Evolutionary conservation across 2,888 invertebrate species (phyloP), one percentile per base, ranked within the genome.

Genomic region (Hypselothyrea guttata): DNA sequence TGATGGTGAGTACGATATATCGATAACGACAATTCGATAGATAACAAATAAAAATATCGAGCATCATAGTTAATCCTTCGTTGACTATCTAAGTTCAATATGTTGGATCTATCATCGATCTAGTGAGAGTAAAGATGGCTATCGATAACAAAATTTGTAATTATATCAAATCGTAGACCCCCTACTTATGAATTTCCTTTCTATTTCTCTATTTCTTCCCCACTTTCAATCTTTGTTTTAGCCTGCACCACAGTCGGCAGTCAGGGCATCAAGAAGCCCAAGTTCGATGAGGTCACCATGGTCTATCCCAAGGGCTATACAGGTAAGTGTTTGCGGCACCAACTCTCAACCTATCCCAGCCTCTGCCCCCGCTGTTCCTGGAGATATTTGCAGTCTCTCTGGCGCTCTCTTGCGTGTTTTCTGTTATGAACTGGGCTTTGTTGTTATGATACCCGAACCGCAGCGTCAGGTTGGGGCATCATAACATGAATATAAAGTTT

Each of bases 261-360:
- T 37, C 94, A 95, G 73, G 93, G 94, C 31, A 93, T 95, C 49
- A 96, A 96, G 91, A 96, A 96, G 90, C 93, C 94, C 42, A 93
- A 93, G 74, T 93, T 94, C 86, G 92, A 92, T 75, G 93, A 93
- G 81, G 92, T 92, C 82, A 91, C 92, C 63, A 91, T 91, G 90
- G 91, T 92, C 79, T 96, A 95, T 90, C 93, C 95, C 78, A 96
- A 96, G 91, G 95, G 95, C 87, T 95, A 95, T 90, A 92, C 94
- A 92, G 94, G 94, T 94, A 86, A 87, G 88, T 48, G 7, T 8
- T 7, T 5, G 22, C 38, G 12, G 27, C 33, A 22, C 48, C 35
- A 35, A 4, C 13, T 16, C 42, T 12, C 31, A 9, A 9, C 9
- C 42, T 31, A 13, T 52, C 9, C 28, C n/a, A n/a, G n/a, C 13